Percentiles rank a stretch among this genome's conserved stretches.
phyloP scores from a whole-genome alignment of 2,888 invertebrate genomes.

The Polymixis flavicincta region DNA sequence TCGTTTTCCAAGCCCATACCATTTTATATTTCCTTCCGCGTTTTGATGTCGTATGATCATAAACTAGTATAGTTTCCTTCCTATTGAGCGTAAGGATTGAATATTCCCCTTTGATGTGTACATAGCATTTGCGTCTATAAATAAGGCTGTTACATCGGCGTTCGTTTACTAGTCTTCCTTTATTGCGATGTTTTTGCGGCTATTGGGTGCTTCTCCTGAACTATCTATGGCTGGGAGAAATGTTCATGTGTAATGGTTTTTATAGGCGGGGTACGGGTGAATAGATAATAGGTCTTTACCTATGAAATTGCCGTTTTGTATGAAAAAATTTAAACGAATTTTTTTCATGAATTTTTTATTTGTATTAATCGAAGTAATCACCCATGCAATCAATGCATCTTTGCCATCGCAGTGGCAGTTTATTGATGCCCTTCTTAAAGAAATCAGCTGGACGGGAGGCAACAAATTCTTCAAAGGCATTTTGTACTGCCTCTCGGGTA shows the following conservation, averaged over 20 bases:
- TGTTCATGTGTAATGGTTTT: constrained; percentile 31
- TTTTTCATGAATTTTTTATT: too few species aligned
- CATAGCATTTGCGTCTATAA: constrained; percentile 64
- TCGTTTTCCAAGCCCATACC: constrained; percentile 77
- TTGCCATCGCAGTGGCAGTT: too few species aligned
- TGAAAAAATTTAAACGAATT: too few species aligned
- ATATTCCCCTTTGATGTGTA: constrained; percentile 63
- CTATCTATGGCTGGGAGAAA: constrained; percentile 18
- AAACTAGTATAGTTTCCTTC: constrained; percentile 72
- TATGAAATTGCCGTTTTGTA: too few species aligned
- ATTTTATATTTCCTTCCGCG: constrained; percentile 79
- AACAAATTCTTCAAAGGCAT: too few species aligned
- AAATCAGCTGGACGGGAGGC: too few species aligned
- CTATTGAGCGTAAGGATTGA: constrained; percentile 65
- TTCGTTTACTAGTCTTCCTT: constrained; percentile 61
- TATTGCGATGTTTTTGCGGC: constrained; percentile 59
- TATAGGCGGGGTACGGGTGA: background rate
- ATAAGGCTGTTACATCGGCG: constrained; percentile 61
- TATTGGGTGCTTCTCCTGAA: constrained; percentile 40
- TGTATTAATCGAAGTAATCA: too few species aligned
- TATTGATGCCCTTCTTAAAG: too few species aligned
- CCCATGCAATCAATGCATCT: too few species aligned
- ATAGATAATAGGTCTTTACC: too few species aligned
- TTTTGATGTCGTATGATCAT: constrained; percentile 74
- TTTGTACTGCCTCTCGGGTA: too few species aligned